Base-by-base conservation (phyloP, 2,113 vertebrate species). In the Toxotes chatareus region DNA sequence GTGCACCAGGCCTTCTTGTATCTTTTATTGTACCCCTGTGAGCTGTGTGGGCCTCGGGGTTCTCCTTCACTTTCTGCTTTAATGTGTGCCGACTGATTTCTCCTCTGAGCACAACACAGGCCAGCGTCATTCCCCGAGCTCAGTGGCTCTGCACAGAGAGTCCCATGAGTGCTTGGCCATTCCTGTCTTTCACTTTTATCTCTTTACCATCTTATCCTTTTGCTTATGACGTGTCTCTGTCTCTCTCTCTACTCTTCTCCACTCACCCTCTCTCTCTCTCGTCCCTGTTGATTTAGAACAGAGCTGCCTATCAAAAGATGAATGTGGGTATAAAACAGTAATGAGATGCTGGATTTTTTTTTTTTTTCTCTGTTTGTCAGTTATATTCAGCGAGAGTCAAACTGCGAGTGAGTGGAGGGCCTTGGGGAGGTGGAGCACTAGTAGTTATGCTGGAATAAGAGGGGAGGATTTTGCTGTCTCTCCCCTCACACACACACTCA, bases 21-120 rank as follows among this genome's bases (percentile, higher is more conserved):
- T 77, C 34, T 87, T 76, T 74, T 60, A 60, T 72, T 73, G 57
- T 56, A 63, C 60, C 55, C 71, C 55, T 76, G 72, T 40, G 73
- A 77, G 51, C 57, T 69, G 60, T 72, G 49, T 61, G 61, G 7
- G 71, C 74, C 82, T 70, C 17, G 1, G 53, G 76, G 61, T 69
- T 32, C 8, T 38, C 36, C 59, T 49, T 68, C 38, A 62, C 67
- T 80, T 70, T 75, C 80, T 49, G 47, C 74, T 82, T 86, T 81
- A 31, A 66, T 87, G 49, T 77, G 53, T 63, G 67, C 47, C 62
- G 64, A 51, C 59, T 64, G 62, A 51, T 73, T 79, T 59, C 34
- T 87, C 64, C 51, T 70, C 32, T 46, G 67, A 11, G 19, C 63
- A 49, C 53, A 36, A 38, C 79, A 81, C 63, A 72, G 68, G 31